Conservation (phyloP, 2,797 vertebrate genomes). For the Tinamus major region DNA sequence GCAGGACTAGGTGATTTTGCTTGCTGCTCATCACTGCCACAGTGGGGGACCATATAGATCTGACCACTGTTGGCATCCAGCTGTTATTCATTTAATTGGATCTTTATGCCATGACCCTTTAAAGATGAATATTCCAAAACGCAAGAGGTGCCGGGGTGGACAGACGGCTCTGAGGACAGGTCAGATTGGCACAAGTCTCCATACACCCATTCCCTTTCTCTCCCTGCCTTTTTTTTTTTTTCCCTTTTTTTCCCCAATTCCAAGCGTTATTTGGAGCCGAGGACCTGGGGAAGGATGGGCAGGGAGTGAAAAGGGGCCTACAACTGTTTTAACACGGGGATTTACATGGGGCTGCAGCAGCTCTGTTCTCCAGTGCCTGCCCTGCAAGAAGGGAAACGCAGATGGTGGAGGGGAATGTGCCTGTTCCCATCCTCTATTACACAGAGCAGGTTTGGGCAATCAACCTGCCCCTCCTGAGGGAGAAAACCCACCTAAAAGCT, state of each 20-base stretch:
- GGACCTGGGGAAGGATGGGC: background rate
- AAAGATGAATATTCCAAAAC: background rate
- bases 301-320: background rate
- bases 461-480: accelerated
- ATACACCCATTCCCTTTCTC: background rate
- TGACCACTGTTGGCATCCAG: background rate
- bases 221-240: background rate
- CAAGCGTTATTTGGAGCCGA: background rate
- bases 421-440: background rate
- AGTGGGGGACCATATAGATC: background rate
- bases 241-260: background rate
- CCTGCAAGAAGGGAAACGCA: background rate
- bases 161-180: background rate
- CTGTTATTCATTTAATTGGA: background rate
- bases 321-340: background rate
- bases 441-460: background rate
- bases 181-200: background rate
- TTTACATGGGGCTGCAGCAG: background rate
- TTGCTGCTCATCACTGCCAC: background rate
- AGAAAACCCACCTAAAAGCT: background rate
- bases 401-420: background rate
- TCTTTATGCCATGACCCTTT: background rate
- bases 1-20: background rate
- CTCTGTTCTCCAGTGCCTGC: background rate
- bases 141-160: background rate